Base-by-base conservation (phyloP, 2,113 vertebrate species). In the Oreamnos americanus region DNA sequence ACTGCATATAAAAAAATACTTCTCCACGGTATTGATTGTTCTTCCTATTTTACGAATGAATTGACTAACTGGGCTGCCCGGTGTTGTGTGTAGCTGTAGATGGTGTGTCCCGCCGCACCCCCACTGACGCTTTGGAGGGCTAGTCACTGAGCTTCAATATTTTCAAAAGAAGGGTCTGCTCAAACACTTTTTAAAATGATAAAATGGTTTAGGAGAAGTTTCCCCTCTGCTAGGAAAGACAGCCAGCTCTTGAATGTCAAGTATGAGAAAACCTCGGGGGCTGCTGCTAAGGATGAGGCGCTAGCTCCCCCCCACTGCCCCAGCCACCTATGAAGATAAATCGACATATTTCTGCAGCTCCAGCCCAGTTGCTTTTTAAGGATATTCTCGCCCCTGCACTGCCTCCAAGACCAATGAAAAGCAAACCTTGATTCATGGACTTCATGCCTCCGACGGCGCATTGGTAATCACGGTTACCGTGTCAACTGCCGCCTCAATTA, bases 1-100 rank as follows among this genome's bases (percentile, higher is more conserved):
- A 99, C 99, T 99, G 99, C 99, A 99, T 99, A 99, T 99, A 99
- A 99, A 99, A 83, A 99, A 99, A 99, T 99, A 99, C 99, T 99
- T 99, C 99, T 99, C 99, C 98, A 96, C 98, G 87, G 98, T 99
- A 99, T 99, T 99, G 99, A 99, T 99, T 99, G 99, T 98, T 98
- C 99, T 98, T 97, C 98, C 98, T 98, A 97, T 99, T 99, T 98
- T 98, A 98, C 98, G 99, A 99, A 99, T 98, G 98, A 99, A 99
- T 98, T 98, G 98, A 98, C 98, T 98, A 98, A 97, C 98, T 98
- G 82, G 90, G 98, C 98, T 98, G 97, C 98, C 98, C 23, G 1
- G 74, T 12, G 47, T 95, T 87, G 97, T 97, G 45, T 7, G 36
- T 7, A 67, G 90, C 98, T 96, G 97, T 57, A 96, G 21, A 3